Base-by-base conservation (phyloP, 2,797 vertebrate species). In the Pantherophis vulpinus region DNA sequence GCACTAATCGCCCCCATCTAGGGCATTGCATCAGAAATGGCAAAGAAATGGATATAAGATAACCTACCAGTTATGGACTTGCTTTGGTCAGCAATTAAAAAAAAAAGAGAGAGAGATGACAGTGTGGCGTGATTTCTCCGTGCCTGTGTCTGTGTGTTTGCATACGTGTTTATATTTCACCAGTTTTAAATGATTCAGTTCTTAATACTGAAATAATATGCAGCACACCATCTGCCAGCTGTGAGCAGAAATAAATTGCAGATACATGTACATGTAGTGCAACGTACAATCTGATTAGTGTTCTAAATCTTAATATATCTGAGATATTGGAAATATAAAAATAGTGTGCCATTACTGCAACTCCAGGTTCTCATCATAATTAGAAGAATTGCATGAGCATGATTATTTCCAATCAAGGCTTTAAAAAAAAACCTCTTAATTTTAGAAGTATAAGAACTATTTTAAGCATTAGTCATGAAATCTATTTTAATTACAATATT, bases 291-390 rank as follows among this genome's bases (percentile, higher is more conserved):
- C 92, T 96, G 96, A 97, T 97, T 96, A 97, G 94, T 94, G 90
- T 91, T 93, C 93, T 95, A 96, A 97, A 94, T 95, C 95, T 96
- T 97, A 96, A 97, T 96, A 95, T 97, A 96, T 97, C 94, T 96
- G 94, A 93, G 91, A 29, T 6, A 79, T 96, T 0, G 94, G 96
- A 97, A 98, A 96, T 97, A 97, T 96, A 95, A 97, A 97, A 97
- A 96, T 83, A 83, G 74, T 83, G 20, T 83, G 74, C 20, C 74
- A 47, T 83, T 83, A 83, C 20, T 47, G 74, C 74, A 83, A 47
- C 74, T 83, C 37, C 74, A 83, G 74, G 74, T 47, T 83, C 37
- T 83, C 37, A 83, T 83, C 74, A 25, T 83, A 83, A 83, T 83
- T 83, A 83, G 37, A 83, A 47, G 74, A 83, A 83, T 83, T 83